Conservation (phyloP, 1,140 invertebrate species). For the Bombus confusus region DNA sequence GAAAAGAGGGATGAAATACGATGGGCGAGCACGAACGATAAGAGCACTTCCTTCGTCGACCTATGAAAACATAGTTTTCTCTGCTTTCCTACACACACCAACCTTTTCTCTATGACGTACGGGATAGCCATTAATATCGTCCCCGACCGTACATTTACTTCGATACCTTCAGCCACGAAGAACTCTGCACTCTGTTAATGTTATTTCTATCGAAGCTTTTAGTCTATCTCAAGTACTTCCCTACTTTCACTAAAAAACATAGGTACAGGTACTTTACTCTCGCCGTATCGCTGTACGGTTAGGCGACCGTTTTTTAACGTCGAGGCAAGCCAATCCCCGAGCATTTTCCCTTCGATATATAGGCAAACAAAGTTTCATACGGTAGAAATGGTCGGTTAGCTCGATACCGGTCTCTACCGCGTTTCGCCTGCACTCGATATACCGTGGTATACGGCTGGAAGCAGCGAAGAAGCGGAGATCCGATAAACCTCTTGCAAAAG, state of each 20-base stretch:
- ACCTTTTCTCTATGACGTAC: constrained; percentile 10
- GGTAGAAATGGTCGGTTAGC: constrained; percentile 59
- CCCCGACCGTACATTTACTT: constrained; percentile 25
- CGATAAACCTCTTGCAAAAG: constrained; percentile 65
- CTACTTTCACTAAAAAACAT: not conserved
- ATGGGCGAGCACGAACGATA: constrained; percentile 41
- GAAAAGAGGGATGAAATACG: constrained; percentile 46
- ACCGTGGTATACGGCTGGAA: not conserved
- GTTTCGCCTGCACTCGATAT: constrained; percentile 1
- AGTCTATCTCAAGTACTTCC: not conserved
- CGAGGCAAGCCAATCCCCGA: constrained; percentile 30
- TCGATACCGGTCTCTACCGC: constrained; percentile 9
- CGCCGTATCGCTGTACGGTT: not conserved
- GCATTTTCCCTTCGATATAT: constrained; percentile 23
- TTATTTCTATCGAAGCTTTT: constrained; percentile 38
- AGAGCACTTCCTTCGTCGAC: constrained; percentile 56
- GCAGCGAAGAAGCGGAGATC: constrained; percentile 24
- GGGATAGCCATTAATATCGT: constrained; percentile 38
- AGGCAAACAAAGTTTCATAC: constrained; percentile 65
- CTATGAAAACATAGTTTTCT: constrained; percentile 51
- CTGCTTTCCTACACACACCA: not conserved
- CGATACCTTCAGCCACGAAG: constrained; percentile 9
- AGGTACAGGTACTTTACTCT: not conserved
- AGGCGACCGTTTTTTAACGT: not conserved
- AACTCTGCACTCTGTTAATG: constrained; percentile 10